Evolutionary conservation across 2,888 invertebrate species (phyloP), one percentile per base, ranked within the genome.

Genomic region (Yponomeuta cagnagella): DNA sequence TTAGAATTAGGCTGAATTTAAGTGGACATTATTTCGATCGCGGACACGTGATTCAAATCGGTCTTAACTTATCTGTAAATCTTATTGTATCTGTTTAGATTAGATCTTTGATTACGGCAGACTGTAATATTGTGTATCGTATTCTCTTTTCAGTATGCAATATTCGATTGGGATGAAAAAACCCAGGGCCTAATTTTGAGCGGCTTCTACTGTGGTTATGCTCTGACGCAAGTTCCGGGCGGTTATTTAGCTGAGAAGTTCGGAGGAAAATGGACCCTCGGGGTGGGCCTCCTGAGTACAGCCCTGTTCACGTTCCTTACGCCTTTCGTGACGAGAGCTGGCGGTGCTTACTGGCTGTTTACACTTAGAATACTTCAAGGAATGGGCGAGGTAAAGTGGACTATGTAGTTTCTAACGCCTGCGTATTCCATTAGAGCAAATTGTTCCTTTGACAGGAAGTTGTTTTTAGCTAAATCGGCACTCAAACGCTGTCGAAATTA

Each of bases 241-340:
- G 97, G 97, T 63, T 93, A 96, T 75, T 82, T 97, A 70, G 95
- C 97, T 0, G 96, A 96, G 76, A 95, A 93, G 77, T 96, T 96
- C 74, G 98, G 98, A 33, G 97, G 97, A 10, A 97, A 97, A 87
- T 96, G 96, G 93, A 94, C 96, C 0, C 89, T 97, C n/a, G 96
- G 96, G 0, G 79, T 96, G 68, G 97, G 97, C 15, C 94, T 98
- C 48, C 88, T 97, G 0, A 95, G 95, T 48, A 97, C 97, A 0
- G 96, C 97, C 0, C 77, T 97, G 2, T 95, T 97, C 75, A 97
- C 97, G 0, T 87, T 97, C 68, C 82, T 97, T 0, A 97, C 97
- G 0, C 98, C 98, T 0, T 74, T 95, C 8, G 94, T 95, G 31
- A 95, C 96, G 1, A 84, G 91, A 33, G 72, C 81, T 12, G 93